Base-by-base conservation (phyloP, 2,888 invertebrate species). In the Phragmatobia fuliginosa region DNA sequence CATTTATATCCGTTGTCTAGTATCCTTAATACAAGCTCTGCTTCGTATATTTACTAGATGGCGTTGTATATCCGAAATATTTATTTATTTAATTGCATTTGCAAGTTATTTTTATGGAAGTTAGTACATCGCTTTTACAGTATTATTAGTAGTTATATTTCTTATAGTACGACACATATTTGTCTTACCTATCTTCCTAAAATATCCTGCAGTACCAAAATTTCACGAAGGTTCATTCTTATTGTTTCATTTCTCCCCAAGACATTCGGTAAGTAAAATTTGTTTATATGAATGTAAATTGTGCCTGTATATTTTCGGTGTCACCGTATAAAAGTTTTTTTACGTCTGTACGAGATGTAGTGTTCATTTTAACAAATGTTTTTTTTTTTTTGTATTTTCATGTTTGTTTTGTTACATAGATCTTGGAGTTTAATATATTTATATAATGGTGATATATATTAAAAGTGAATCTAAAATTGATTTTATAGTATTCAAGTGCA, bases 201-300 rank as follows among this genome's bases (percentile, higher is more conserved):
- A 56, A 58, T 58, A 36, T 58, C 28, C 65, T 38, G 33, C n/a
- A 31, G 32, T 5, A 63, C 33, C 25, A 58, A 28, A 11, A 31
- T 65, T 66, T 66, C 59, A 59, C 31, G 31, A 31, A 28, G 58
- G 33, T 52, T 66, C 28, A 32, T 28, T 58, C 11, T 21, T 41
- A 32, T 58, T 58, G 41, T 59, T 38, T 38, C 58, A 59, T 38
- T 59, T 41, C 31, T 41, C 41, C n/a, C 31, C 41, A n/a, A 28
- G 56, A 28, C 16, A 56, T 56, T 56, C 11, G 5, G 52, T 56
- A 56, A 56, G 52, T 28, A 56, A 28, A 56, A 56, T 56, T 33
- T 56, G 58, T 66, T 31, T 59, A 38, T 49, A 49, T 49, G 31
- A 59, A 32, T 32, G 59, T 59, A 59, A 59, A 59, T 32, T 32